Evolutionary conservation across 2,797 vertebrate species (phyloP).

Genomic region (Etheostoma perlongum): DNA sequence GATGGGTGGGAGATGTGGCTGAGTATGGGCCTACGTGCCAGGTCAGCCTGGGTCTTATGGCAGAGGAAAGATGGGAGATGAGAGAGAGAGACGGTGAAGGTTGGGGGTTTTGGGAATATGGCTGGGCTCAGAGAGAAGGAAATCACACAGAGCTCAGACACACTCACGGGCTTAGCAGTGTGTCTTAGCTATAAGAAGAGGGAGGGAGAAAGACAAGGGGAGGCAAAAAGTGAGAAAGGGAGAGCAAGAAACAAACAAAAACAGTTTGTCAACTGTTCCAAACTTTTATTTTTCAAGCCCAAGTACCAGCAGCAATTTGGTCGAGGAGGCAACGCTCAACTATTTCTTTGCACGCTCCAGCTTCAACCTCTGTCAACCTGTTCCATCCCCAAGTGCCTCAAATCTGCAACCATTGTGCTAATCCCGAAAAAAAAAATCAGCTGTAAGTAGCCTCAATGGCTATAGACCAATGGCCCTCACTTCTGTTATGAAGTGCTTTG

Average conservation of each 20-base stretch:
- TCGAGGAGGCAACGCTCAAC: too few relatives aligned
- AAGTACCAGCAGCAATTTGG: too few relatives aligned
- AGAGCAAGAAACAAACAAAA: conserved; percentile 25
- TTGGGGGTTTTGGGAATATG: conserved; percentile 49
- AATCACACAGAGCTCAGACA: conserved; percentile 68
- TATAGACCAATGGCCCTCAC: too few relatives aligned
- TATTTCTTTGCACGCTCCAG: too few relatives aligned
- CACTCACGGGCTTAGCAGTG: conserved; percentile 57
- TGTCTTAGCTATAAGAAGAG: conserved; percentile 43
- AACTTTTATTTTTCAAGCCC: conserved; percentile 1
- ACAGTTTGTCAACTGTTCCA: not conserved
- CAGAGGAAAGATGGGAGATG: conserved; percentile 65
- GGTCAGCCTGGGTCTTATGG: conserved; percentile 73
- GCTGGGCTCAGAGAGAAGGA: conserved; percentile 47
- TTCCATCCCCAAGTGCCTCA: too few relatives aligned
- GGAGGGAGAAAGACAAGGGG: conserved; percentile 23
- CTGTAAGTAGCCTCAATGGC: too few relatives aligned
- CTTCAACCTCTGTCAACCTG: too few relatives aligned
- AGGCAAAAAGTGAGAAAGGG: not conserved
- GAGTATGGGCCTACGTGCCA: conserved; percentile 70
- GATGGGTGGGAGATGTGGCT: conserved; percentile 49
- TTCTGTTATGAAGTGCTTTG: too few relatives aligned
- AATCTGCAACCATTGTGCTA: too few relatives aligned
- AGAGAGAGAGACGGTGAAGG: conserved; percentile 51
- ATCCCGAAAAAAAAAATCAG: too few relatives aligned